phyloP scores from a whole-genome alignment of 2,888 invertebrate genomes.

The Choristoneura rosaceana region DNA sequence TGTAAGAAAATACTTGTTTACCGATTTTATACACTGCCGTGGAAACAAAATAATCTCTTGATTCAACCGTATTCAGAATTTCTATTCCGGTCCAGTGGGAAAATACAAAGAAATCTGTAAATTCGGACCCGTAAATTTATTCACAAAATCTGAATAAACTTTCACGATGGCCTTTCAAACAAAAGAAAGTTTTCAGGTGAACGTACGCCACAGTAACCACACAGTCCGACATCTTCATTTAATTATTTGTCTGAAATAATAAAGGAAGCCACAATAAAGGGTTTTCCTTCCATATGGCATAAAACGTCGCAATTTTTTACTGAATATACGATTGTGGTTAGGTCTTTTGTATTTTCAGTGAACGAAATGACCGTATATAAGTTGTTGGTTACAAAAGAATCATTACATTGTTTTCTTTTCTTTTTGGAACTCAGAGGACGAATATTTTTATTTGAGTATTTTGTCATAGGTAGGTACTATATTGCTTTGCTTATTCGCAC shows the following conservation, averaged over 20 bases:
- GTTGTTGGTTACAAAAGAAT: not conserved
- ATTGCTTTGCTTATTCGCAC: no score
- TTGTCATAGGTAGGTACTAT: no score
- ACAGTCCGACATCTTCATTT: not conserved
- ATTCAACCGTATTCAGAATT: conserved; percentile 3
- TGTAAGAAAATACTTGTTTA: not conserved
- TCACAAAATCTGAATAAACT: conserved; percentile 10
- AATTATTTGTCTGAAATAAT: no score
- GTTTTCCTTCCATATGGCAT: not conserved
- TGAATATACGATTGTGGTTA: not conserved
- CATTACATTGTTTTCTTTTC: not conserved
- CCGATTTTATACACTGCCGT: not conserved
- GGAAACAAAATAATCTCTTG: conserved; percentile 4
- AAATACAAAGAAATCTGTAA: not conserved
- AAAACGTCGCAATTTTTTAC: not conserved
- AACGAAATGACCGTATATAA: not conserved
- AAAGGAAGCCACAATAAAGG: no score
- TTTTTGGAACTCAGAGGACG: no score
- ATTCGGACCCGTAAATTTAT: not conserved
- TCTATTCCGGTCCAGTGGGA: not conserved
- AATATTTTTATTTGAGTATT: no score
- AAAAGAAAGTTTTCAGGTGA: conserved; percentile 14
- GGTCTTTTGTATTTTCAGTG: not conserved
- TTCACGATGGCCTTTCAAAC: conserved; percentile 9
- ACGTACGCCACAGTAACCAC: not conserved